Base-by-base conservation (phyloP, 2,888 invertebrate species). In the Cenopis cana region DNA sequence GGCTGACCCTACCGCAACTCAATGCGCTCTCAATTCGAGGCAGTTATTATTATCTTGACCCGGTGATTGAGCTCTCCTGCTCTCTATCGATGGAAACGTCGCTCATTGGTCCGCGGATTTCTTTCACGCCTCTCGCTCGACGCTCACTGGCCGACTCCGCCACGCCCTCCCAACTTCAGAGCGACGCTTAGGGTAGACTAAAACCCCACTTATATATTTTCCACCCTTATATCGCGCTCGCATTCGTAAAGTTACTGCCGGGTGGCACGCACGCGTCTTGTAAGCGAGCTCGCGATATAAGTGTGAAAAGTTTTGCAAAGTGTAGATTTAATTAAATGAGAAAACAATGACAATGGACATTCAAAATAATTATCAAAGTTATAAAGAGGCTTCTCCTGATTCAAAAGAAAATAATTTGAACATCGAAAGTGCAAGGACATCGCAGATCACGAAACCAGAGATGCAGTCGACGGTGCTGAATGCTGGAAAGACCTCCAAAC, bases 341-440 rank as follows among this genome's bases (percentile, higher is more conserved):
- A 77, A 85, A 87, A 94, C 91, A 84, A 95, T 96, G 95, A 95
- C 95, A 90, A 96, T 96, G 96, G 96, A 96, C 94, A 94, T 95
- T 89, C 94, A 94, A 88, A 93, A 93, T 83, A 91, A 84, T 81
- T 92, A 89, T 77, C 90, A 91, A 87, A 91, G 84, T 85, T 91
- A 91, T 79, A 93, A 93, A 85, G 92, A 93, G 67, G 80, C 87
- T 17, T 89, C 93, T 73, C 90, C 94, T 38, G 93, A 94, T 77
- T 82, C 93, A 9, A 94, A 94, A 78, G 93, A 90, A 73, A 85
- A 85, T 59, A 91, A 86, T 84, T 85, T 87, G 69, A 91, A 82
- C 81, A 89, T 89, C 79, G 90, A 94, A 85, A 90, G 92, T 90
- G 88, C 94, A 49, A 91, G 94, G 85, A 90, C 93, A 84, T 89